Percentiles rank a stretch among this genome's conserved stretches.
Evolutionary conservation across 2,888 invertebrate species (phyloP).

Genomic region (Phalera bucephala): DNA sequence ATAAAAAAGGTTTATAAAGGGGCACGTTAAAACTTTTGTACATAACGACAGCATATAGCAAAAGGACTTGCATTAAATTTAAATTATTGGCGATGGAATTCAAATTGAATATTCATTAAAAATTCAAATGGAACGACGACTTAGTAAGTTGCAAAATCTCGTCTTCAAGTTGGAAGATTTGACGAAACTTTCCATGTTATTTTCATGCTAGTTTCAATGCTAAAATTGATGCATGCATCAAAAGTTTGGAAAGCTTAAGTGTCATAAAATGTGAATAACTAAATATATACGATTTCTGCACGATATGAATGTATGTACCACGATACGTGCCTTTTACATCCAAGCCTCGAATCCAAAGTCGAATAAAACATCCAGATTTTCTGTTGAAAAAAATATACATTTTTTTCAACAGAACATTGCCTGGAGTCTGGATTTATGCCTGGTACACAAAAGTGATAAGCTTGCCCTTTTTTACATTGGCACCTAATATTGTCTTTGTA

Average conservation of each 20-base stretch:
- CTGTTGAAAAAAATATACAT: no score
- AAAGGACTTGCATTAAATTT: constrained; percentile 23
- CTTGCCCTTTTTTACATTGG: no score
- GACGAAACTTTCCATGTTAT: constrained; percentile 39
- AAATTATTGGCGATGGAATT: constrained; percentile 36
- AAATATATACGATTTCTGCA: neutral
- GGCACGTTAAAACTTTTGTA: no score
- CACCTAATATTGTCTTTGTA: no score
- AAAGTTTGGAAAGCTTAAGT: neutral
- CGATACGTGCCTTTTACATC: no score
- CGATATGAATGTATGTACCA: neutral
- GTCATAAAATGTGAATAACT: neutral
- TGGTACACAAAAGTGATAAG: no score
- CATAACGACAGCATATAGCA: no score
- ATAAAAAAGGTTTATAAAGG: no score
- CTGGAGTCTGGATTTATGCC: no score
- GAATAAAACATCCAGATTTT: no score
- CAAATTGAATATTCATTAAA: constrained; percentile 46
- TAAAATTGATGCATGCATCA: neutral
- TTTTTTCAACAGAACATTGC: no score
- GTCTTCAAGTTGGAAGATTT: constrained; percentile 41
- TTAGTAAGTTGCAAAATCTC: constrained; percentile 41
- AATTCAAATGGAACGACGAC: constrained; percentile 44
- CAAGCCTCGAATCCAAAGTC: no score
- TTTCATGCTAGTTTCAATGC: constrained; percentile 30